These are phyloP conservation scores for Anthoscopus minutus DNA, from an alignment of 2,113 vertebrate genomes.

Conservation along the genomic window DNA sequence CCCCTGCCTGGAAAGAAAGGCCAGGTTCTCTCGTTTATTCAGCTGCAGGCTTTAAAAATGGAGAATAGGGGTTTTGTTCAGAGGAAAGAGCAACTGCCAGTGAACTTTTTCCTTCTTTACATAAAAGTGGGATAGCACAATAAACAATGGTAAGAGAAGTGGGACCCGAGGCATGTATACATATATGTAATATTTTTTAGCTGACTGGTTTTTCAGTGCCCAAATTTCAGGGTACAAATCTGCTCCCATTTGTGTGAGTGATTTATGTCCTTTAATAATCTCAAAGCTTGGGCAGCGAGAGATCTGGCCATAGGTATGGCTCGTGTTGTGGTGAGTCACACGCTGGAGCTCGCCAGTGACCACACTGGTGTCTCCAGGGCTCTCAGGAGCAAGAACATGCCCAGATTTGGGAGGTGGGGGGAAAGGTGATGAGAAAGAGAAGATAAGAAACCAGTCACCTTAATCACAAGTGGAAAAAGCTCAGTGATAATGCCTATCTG, in stretches of 20 bases:
- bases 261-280: background rate
- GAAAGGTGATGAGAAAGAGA: background rate
- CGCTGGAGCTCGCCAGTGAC: rapidly evolving
- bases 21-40: conserved; percentile 55
- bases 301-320: background rate
- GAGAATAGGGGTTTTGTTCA: conserved; percentile 65
- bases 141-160: conserved; percentile 59
- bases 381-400: background rate
- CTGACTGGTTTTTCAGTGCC: background rate
- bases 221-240: background rate
- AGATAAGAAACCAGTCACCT: background rate
- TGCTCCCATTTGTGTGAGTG: background rate
- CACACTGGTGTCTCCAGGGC: background rate
- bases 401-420: background rate
- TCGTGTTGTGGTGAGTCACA: background rate
- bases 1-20: conserved; percentile 59
- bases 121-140: conserved; percentile 53
- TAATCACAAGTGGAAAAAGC: background rate
- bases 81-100: conserved; percentile 44
- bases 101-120: conserved; percentile 62
- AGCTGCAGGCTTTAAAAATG: conserved; percentile 63
- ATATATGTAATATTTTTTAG: background rate
- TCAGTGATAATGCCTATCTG: background rate
- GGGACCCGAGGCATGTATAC: background rate
- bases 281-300: background rate